A percentile compares a stretch with the other conserved stretches of the same genome.
phyloP scores from a whole-genome alignment of 35 echinoderm and acorn worm genomes.

The Heliocidaris erythrogramma region DNA sequence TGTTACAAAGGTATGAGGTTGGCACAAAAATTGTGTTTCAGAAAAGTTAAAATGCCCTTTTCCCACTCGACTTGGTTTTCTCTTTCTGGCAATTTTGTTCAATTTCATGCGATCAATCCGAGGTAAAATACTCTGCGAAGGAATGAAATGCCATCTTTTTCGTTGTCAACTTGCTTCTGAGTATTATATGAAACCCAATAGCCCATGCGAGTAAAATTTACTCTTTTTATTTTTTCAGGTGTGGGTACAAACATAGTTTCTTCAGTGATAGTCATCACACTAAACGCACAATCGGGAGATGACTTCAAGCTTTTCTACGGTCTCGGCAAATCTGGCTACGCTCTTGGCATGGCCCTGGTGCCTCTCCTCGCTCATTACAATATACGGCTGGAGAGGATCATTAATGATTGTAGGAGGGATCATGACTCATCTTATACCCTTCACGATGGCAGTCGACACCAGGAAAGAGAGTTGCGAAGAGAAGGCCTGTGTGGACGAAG shows the following conservation, averaged over 20 bases:
- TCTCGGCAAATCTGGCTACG: background rate
- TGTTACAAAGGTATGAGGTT: too few species aligned
- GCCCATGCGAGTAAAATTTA: background rate
- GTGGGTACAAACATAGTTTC: background rate
- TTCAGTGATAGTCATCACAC: background rate
- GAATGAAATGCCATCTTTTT: too few species aligned
- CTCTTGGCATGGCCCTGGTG: background rate
- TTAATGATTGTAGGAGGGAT: background rate
- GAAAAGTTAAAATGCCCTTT: too few species aligned
- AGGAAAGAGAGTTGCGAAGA: background rate
- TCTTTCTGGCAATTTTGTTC: too few species aligned
- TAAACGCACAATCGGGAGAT: background rate
- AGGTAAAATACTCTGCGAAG: too few species aligned
- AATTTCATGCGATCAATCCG: too few species aligned
- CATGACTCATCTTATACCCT: background rate
- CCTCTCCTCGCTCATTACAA: background rate
- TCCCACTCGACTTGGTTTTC: too few species aligned
- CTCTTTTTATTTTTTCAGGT: background rate
- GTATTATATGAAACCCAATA: too few species aligned
- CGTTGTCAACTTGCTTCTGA: too few species aligned
- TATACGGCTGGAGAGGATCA: background rate
- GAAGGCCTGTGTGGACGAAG: background rate
- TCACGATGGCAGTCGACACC: background rate
- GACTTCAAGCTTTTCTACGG: slow-evolving; percentile 21
- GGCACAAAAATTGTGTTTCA: too few species aligned